These are phyloP conservation scores for Myopa testacea DNA, from an alignment of 2,888 invertebrate species.

Conservation along the genomic window DNA sequence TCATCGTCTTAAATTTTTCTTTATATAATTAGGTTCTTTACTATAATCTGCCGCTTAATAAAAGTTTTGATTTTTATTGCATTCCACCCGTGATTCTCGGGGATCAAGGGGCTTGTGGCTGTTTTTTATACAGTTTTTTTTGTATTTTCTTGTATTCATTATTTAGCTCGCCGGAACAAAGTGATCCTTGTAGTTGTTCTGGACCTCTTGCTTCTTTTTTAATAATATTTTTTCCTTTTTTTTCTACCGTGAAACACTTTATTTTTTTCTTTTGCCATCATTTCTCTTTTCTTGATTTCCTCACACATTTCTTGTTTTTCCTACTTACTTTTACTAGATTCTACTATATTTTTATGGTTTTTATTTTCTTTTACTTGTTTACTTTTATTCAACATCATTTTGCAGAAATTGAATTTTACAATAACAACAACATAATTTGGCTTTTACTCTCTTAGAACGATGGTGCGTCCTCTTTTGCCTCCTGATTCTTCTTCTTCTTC, in stretches of 20 bases:
- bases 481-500: not conserved
- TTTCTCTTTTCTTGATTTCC: not conserved
- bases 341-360: not conserved
- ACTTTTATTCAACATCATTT: conserved; percentile 40
- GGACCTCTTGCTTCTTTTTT: not conserved
- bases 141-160: too few species aligned
- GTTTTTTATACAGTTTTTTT: too few species aligned
- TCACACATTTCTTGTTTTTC: not conserved
- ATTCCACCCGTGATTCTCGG: too few species aligned
- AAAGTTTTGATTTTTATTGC: too few species aligned
- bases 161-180: too few species aligned
- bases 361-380: not conserved
- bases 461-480: not conserved
- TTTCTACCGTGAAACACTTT: not conserved
- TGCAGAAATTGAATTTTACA: conserved; percentile 43
- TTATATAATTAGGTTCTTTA: too few species aligned
- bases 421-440: not conserved
- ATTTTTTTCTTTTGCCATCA: not conserved
- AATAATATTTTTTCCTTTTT: not conserved
- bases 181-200: not conserved
- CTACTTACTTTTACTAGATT: not conserved
- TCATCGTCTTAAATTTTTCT: too few species aligned
- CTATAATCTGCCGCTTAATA: too few species aligned
- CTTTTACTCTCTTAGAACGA: not conserved
- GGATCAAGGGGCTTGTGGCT: too few species aligned